These are phyloP conservation scores for Phengaris alcon DNA, from an alignment of 2,888 invertebrate species.

Conservation along the genomic window DNA sequence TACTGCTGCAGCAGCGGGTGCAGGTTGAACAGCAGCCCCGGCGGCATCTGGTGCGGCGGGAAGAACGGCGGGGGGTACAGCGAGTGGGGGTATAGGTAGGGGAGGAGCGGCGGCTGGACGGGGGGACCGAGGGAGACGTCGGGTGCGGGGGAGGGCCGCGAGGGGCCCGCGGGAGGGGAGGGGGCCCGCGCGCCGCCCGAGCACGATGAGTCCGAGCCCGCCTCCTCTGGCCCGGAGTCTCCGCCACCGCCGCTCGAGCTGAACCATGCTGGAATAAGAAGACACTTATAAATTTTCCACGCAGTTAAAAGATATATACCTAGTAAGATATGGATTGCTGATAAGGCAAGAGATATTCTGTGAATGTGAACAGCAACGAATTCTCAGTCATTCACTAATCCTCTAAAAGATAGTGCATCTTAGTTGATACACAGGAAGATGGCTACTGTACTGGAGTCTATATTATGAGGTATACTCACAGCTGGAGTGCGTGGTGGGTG, in stretches of 20 bases:
- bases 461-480: conserved; percentile 53
- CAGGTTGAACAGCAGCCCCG: conserved; percentile 92
- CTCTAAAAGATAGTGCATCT: no score
- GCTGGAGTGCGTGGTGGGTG: conserved; percentile 66
- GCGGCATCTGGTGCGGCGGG: conserved; percentile 88
- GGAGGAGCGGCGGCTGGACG: conserved; percentile 94
- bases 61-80: conserved; percentile 89
- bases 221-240: conserved; percentile 82
- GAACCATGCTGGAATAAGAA: conserved; percentile 79
- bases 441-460: no score
- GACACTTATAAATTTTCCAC: no score
- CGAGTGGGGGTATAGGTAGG: conserved; percentile 95
- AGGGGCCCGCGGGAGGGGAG: conserved; percentile 79
- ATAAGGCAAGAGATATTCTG: no score
- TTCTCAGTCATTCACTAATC: no score
- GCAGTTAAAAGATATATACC: no score
- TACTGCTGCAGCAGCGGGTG: conserved; percentile 94
- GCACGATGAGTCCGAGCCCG: conserved; percentile 86
- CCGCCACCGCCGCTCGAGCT: conserved; percentile 78
- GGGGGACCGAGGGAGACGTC: conserved; percentile 97
- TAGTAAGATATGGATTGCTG: no score
- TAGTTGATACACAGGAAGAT: no score
- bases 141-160: conserved; percentile 87
- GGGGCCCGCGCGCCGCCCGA: conserved; percentile 81
- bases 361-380: no score